These are phyloP conservation scores for Oncorhynchus kisutch DNA, from an alignment of 2,113 vertebrate genomes.

Conservation along the genomic window DNA sequence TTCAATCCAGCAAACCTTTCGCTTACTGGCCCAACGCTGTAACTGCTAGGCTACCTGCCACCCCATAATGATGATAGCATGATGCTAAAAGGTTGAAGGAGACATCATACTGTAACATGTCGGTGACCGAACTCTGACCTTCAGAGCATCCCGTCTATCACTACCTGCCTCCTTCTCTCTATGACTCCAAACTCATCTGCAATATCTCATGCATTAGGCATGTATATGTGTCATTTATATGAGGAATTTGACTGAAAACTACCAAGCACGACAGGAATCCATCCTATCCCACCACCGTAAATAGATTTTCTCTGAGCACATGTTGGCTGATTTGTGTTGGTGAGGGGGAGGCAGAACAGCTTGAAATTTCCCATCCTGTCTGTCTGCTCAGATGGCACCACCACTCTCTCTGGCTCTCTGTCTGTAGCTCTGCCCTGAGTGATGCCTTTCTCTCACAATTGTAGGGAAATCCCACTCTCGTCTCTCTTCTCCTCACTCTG, in stretches of 20 bases:
- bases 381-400: neutral
- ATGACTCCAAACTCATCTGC: slow-evolving; percentile 11
- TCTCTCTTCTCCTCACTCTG: slow-evolving; percentile 2
- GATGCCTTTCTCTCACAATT: neutral
- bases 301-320: slow-evolving; percentile 10
- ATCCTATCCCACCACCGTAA: slow-evolving; percentile 8
- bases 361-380: neutral
- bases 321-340: slow-evolving; percentile 1
- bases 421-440: neutral
- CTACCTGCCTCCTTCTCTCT: neutral
- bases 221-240: neutral
- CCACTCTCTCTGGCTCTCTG: neutral
- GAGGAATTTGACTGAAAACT: neutral
- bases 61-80: neutral
- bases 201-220: slow-evolving; percentile 2
- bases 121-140: no score
- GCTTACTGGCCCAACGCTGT: no score
- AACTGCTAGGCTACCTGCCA: no score
- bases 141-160: no score
- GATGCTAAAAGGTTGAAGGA: no score
- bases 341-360: slow-evolving; percentile 2
- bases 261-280: neutral
- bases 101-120: no score
- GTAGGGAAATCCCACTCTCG: neutral
- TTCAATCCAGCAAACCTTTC: no score